These are phyloP conservation scores for Drosophila bipectinata DNA, from an alignment of 1,140 invertebrate species.

Conservation along the genomic window DNA sequence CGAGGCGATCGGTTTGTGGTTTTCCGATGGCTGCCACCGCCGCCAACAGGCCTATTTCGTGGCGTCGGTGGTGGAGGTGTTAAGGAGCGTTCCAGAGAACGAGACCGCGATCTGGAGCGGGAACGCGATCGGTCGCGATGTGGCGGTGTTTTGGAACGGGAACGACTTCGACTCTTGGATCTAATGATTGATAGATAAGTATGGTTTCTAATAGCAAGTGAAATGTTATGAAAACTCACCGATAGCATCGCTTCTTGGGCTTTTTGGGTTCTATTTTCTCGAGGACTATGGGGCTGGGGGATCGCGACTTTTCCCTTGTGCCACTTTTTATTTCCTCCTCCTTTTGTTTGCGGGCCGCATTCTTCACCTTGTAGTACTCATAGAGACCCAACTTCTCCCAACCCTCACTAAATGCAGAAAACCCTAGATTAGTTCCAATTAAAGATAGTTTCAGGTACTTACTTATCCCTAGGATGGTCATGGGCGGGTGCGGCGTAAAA, in stretches of 20 bases:
- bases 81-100: slow-evolving; percentile 61
- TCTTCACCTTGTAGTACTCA: slow-evolving; percentile 98
- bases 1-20: slow-evolving; percentile 72
- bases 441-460: slow-evolving; percentile 59
- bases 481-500: slow-evolving; percentile 97
- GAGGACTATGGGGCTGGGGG: slow-evolving; percentile 90
- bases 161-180: slow-evolving; percentile 86
- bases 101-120: slow-evolving; percentile 86
- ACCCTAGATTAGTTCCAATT: neutral
- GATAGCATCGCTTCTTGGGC: slow-evolving; percentile 72
- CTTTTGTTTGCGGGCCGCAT: slow-evolving; percentile 94
- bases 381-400: slow-evolving; percentile 99
- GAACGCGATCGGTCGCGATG: slow-evolving; percentile 60
- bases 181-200: slow-evolving; percentile 56
- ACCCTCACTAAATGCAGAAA: slow-evolving; percentile 90
- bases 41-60: slow-evolving; percentile 76
- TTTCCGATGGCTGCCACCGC: slow-evolving; percentile 55
- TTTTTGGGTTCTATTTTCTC: slow-evolving; percentile 87
- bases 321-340: slow-evolving; percentile 92
- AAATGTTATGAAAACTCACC: slow-evolving; percentile 39
- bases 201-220: neutral
- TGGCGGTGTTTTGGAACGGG: slow-evolving; percentile 70
- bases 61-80: slow-evolving; percentile 55
- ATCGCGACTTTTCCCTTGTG: slow-evolving; percentile 88
- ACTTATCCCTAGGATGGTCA: slow-evolving; percentile 97